Evolutionary conservation across 2,888 invertebrate genomes (phyloP).

Genomic region (Magallana nippona): DNA sequence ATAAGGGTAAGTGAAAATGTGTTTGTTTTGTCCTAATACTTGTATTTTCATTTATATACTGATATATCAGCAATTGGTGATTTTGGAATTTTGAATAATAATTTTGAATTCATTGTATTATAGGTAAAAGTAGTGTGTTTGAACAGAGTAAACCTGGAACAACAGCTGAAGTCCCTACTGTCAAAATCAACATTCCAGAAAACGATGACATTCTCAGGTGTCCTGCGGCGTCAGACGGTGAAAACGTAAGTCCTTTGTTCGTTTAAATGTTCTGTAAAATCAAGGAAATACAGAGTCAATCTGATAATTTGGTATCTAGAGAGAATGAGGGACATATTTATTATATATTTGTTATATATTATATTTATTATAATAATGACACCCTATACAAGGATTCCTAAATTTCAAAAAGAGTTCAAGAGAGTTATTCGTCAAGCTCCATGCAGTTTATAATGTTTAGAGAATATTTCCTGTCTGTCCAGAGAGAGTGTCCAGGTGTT

Average conservation of each 20-base stretch:
- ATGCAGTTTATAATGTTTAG: too few species aligned
- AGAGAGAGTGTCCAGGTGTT: too few species aligned
- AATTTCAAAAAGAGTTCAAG: too few species aligned
- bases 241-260: constrained; percentile 68
- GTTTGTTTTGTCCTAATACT: too few species aligned
- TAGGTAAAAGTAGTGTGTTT: constrained; percentile 88
- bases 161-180: constrained; percentile 76
- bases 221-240: constrained; percentile 79
- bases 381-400: too few species aligned
- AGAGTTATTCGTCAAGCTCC: too few species aligned
- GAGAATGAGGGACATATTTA: not conserved
- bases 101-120: not conserved
- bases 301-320: not conserved
- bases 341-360: too few species aligned
- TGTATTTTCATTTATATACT: too few species aligned
- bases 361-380: too few species aligned
- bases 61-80: not conserved
- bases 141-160: constrained; percentile 75
- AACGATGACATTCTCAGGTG: constrained; percentile 74
- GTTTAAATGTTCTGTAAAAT: not conserved
- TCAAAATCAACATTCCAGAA: constrained; percentile 77
- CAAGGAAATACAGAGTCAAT: not conserved
- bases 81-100: not conserved
- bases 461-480: too few species aligned
- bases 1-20: constrained; percentile 83